Conservation (phyloP, 2,888 invertebrate species). For the Cremastobaeus sp. region DNA sequence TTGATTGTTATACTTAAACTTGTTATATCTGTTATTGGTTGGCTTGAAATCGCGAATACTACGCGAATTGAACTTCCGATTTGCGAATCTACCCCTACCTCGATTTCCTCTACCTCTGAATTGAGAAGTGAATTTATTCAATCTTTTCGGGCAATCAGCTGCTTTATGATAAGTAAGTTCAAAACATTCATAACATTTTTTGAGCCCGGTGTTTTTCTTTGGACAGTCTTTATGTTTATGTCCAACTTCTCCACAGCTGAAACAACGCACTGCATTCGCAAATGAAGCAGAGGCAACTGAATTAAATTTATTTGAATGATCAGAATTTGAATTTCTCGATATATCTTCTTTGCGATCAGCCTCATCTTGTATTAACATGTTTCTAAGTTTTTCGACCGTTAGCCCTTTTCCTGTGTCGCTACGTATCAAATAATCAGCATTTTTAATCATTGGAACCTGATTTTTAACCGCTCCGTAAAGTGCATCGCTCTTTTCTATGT, state of each 20-base stretch:
- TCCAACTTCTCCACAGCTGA: conserved; percentile 1
- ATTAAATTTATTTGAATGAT: not conserved
- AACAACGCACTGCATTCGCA: not conserved
- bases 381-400: not conserved
- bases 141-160: conserved; percentile 12
- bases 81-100: conserved; percentile 11
- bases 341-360: too few relatives aligned
- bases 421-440: not conserved
- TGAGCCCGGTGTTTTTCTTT: not conserved
- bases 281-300: not conserved
- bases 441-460: not conserved
- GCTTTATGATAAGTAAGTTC: conserved; percentile 10
- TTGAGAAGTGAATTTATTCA: too few relatives aligned
- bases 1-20: too few relatives aligned
- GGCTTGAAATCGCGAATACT: conserved; percentile 15
- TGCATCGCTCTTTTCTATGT: not conserved
- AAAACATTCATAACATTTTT: conserved; percentile 23
- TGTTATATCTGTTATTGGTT: too few relatives aligned
- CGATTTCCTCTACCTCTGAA: not conserved
- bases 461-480: not conserved
- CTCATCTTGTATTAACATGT: not conserved
- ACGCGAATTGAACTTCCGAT: not conserved
- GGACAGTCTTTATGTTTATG: conserved; percentile 27
- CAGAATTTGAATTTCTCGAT: not conserved
- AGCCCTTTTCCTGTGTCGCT: not conserved